Evolutionary conservation across 2,113 vertebrate species (phyloP).

Genomic region (Lycaon pictus): DNA sequence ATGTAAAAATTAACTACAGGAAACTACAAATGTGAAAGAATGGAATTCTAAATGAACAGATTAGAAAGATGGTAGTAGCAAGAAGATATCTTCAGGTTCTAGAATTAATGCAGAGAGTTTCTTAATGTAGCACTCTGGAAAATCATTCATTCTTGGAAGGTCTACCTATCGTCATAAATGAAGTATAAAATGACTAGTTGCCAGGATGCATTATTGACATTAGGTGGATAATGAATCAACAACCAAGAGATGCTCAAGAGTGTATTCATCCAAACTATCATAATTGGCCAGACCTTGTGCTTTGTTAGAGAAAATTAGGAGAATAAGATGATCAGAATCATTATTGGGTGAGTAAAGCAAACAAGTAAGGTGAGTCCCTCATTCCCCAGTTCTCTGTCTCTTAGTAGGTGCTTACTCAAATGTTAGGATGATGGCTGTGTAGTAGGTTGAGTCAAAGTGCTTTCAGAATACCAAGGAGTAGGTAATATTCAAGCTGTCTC

Average conservation of each 20-base stretch:
- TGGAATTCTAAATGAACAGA: slow-evolving; percentile 53
- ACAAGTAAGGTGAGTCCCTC: background rate
- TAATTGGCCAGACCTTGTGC: background rate
- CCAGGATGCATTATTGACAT: slow-evolving; percentile 34
- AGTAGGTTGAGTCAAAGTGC: background rate
- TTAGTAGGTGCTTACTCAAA: background rate
- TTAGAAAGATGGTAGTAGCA: slow-evolving; percentile 30
- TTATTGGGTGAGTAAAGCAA: background rate
- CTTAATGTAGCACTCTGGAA: background rate
- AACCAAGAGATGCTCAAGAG: background rate
- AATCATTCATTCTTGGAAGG: background rate
- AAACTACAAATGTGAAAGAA: slow-evolving; percentile 63
- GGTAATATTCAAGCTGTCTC: background rate
- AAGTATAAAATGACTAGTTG: background rate
- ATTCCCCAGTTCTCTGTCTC: background rate
- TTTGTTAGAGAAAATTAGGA: background rate
- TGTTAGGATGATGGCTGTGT: background rate
- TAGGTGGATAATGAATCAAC: slow-evolving; percentile 1
- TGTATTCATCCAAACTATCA: background rate
- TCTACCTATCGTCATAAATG: background rate
- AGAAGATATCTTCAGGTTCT: slow-evolving; percentile 25
- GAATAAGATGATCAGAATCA: background rate
- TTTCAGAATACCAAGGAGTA: background rate
- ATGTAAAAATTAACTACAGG: slow-evolving; percentile 74
- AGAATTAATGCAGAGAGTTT: slow-evolving; percentile 5